These are phyloP conservation scores for Selene dorsalis DNA, from an alignment of 2,797 vertebrate species.

Conservation along the genomic window DNA sequence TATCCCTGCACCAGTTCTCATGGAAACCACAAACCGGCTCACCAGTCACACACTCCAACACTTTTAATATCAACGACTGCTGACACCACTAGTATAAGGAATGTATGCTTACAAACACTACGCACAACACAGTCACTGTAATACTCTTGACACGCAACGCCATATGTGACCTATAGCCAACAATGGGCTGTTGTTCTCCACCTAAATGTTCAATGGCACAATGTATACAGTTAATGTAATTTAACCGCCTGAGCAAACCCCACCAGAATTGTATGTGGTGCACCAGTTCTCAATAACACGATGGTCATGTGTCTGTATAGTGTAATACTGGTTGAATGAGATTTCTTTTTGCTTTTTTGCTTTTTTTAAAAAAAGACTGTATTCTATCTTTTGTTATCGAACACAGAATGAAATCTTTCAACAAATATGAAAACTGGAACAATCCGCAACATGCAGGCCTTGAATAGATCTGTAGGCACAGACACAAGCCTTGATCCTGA, in stretches of 20 bases:
- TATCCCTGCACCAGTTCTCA: constrained; percentile 73
- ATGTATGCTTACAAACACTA: constrained; percentile 85
- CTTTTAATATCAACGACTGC: constrained; percentile 81
- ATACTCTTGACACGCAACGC: constrained; percentile 70
- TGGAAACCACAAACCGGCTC: constrained; percentile 76
- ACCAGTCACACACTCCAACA: constrained; percentile 76
- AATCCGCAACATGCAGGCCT: constrained; percentile 63
- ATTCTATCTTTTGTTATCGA: constrained; percentile 75
- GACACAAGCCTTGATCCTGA: constrained; percentile 62
- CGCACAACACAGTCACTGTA: constrained; percentile 81
- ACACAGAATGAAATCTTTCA: constrained; percentile 67
- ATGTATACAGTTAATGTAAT: constrained; percentile 82
- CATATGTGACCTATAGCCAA: constrained; percentile 81
- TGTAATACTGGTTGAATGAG: constrained; percentile 75
- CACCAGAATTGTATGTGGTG: constrained; percentile 76
- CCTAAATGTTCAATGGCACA: constrained; percentile 85
- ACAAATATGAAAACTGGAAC: constrained; percentile 56
- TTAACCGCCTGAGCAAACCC: constrained; percentile 76
- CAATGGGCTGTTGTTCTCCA: constrained; percentile 76
- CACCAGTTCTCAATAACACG: constrained; percentile 77
- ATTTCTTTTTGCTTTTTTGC: constrained; percentile 40
- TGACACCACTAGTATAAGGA: constrained; percentile 86
- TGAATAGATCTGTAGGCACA: constrained; percentile 59
- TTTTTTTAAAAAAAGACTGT: constrained; percentile 70
- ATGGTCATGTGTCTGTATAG: constrained; percentile 77